Evolutionary conservation across 2,888 invertebrate species (phyloP).

Genomic region (Drosophila mimica): DNA sequence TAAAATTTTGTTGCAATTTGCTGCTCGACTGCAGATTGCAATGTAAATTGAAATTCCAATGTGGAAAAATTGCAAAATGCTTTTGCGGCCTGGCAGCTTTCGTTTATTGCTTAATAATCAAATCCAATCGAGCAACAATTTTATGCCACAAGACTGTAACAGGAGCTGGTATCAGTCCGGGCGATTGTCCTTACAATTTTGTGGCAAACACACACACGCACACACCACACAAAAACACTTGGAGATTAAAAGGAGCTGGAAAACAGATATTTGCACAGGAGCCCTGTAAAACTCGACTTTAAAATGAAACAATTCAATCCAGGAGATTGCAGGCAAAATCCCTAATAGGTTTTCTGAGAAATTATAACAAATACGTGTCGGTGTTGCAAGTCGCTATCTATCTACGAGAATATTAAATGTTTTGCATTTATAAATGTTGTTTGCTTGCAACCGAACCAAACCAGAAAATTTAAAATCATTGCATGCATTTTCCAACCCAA

Average conservation of each 20-base stretch:
- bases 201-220: conserved; percentile 22
- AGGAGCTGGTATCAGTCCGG: conserved; percentile 6
- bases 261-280: conserved; percentile 13
- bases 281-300: conserved; percentile 1
- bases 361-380: conserved; percentile 20
- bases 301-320: conserved; percentile 22
- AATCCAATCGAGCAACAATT: conserved; percentile 63
- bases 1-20: conserved; percentile 58
- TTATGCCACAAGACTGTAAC: conserved; percentile 39
- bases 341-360: conserved; percentile 44
- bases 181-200: conserved; percentile 31
- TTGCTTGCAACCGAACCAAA: conserved; percentile 13
- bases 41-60: conserved; percentile 62
- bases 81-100: conserved; percentile 41
- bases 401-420: conserved; percentile 46
- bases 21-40: conserved; percentile 37
- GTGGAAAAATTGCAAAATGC: conserved; percentile 47
- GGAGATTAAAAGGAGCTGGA: conserved; percentile 18
- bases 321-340: conserved; percentile 26
- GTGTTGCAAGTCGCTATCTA: background rate
- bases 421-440: conserved; percentile 50
- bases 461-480: conserved; percentile 54
- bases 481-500: conserved; percentile 30
- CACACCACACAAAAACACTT: conserved; percentile 4
- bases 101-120: conserved; percentile 65